Base-by-base conservation (phyloP, 2,888 invertebrate species). In the Zhengitettix transpicula region DNA sequence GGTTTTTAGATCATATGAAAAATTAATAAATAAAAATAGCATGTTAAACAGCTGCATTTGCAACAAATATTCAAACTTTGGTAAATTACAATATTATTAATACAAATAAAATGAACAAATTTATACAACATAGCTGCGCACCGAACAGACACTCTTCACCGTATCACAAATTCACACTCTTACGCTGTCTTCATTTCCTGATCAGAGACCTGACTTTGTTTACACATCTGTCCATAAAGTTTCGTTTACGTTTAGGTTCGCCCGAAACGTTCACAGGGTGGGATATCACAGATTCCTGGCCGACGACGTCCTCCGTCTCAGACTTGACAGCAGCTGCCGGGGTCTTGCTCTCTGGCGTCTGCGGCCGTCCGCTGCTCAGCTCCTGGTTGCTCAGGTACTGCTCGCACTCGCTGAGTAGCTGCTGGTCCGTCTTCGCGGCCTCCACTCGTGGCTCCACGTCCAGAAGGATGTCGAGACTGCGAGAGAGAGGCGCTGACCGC, bases 151-250 rank as follows among this genome's bases (percentile, higher is more conserved):
- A 16, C 9, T 40, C 55, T 55, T 28, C 28, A 9, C 55, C 47
- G 15, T 40, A 9, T 16, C 40, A 55, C 55, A 55, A 15, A 11
- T 14, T 17, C 28, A 40, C 57, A 47, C 16, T 51, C 51, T 15
- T 17, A 11, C 14, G 28, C 42, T 44, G 42, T 68, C 64, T n/a
- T n/a, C n/a, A 77, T 71, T 77, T 76, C 70, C 75, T 75, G 64
- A 82, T 86, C 71, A 87, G 78, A 76, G 85, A 84, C 77, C 85
- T 82, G 74, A 87, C 84, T 81, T 87, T 87, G 75, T 85, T 87
- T 67, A 87, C 85, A 74, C 87, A 87, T 72, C 84, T 79, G 78
- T 89, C 89, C 82, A 90, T 86, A 72, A 90, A 89, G 73, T 88
- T 89, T 71, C 83, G 83, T 73, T 83, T 84, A 69, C 82, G 78